A percentile compares a stretch with the other conserved stretches of the same genome.
Evolutionary conservation across 2,888 invertebrate species (phyloP).

Genomic region (Ormia ochracea): DNA sequence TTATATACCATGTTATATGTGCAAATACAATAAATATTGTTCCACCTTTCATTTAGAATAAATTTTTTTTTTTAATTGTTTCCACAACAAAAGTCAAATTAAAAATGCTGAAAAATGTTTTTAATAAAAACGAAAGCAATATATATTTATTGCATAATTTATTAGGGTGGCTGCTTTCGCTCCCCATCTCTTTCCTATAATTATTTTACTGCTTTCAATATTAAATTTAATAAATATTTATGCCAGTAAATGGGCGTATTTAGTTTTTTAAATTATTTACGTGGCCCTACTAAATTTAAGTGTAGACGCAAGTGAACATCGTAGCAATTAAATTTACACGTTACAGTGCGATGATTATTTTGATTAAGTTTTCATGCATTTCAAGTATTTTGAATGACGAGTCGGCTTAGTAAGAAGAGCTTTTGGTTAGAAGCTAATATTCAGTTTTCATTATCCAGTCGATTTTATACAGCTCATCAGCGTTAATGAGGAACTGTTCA

Average conservation of each 20-base stretch:
- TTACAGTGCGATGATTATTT: constrained; percentile 26
- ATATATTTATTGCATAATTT: constrained; percentile 1
- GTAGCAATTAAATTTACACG: constrained; percentile 31
- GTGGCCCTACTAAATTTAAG: constrained; percentile 22
- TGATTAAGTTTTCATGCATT: constrained; percentile 1
- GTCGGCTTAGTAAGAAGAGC: too few species aligned
- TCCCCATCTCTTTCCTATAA: not conserved
- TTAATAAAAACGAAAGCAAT: constrained; percentile 1
- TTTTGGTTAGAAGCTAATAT: too few species aligned
- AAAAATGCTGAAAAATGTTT: too few species aligned
- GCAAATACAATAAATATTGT: constrained; percentile 29
- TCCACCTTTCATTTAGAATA: not conserved
- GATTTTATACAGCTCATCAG: too few species aligned
- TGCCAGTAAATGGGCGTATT: constrained; percentile 6
- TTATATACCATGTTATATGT: not conserved
- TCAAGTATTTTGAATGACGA: not conserved
- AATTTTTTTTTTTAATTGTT: not conserved
- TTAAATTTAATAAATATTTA: constrained; percentile 25
- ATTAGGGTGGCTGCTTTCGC: not conserved
- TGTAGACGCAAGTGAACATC: constrained; percentile 13
- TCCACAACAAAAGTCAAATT: constrained; percentile 2
- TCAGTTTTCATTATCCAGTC: too few species aligned
- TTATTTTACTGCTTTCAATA: constrained; percentile 2
- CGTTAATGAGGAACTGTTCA: too few species aligned
- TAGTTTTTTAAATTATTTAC: constrained; percentile 8